Percentiles rank a stretch among this genome's conserved stretches.
Conservation (phyloP, 2,888 invertebrate genomes). For the Endomychus coccineus region DNA sequence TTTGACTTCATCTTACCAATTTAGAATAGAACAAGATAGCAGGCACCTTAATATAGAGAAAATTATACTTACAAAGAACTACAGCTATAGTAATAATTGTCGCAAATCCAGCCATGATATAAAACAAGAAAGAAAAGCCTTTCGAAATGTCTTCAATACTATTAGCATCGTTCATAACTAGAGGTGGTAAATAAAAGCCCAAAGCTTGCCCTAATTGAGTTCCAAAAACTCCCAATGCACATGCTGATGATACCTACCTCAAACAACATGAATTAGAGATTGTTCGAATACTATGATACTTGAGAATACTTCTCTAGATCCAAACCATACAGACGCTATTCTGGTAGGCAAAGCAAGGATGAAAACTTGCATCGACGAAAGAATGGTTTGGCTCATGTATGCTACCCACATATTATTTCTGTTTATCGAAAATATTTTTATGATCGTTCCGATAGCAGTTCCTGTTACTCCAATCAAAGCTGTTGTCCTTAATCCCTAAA, state of each 20-base stretch:
- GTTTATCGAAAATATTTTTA: constrained; percentile 77
- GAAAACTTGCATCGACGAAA: constrained; percentile 83
- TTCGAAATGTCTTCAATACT: no score
- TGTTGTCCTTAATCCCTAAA: constrained; percentile 73
- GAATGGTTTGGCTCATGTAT: constrained; percentile 80
- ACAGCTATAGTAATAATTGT: constrained; percentile 39
- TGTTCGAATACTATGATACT: no score
- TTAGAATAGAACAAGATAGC: no score
- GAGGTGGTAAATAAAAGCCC: constrained; percentile 29
- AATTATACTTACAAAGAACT: constrained; percentile 31
- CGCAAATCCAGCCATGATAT: constrained; percentile 48
- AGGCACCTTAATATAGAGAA: no score
- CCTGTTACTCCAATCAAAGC: constrained; percentile 74
- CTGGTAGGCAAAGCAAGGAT: constrained; percentile 84
- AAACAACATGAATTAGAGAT: background rate
- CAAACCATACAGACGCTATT: constrained; percentile 95
- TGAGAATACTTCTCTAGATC: constrained; percentile 82
- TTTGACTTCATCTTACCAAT: no score
- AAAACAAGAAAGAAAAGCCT: constrained; percentile 49
- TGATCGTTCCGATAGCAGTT: constrained; percentile 80
- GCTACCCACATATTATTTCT: constrained; percentile 79
- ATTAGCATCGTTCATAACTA: no score
- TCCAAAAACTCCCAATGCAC: constrained; percentile 31
- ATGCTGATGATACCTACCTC: constrained; percentile 31
- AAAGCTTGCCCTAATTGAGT: constrained; percentile 28